Base-by-base conservation (phyloP, 2,113 vertebrate genomes). In the Apeltes quadracus region DNA sequence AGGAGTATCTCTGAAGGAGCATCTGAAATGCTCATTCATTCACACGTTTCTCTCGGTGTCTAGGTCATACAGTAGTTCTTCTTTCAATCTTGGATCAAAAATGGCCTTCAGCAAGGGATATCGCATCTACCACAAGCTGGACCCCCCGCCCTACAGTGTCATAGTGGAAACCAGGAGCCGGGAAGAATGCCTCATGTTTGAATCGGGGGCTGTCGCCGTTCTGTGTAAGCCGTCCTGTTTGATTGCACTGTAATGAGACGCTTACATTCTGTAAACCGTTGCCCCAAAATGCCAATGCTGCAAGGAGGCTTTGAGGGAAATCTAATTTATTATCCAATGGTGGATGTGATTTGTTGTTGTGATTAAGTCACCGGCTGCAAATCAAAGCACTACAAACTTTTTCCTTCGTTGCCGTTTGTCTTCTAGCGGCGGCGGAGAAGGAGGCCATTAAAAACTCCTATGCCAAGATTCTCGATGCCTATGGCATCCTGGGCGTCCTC, bases 61-160 rank as follows among this genome's bases (percentile, higher is more conserved):
- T 82, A 89, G 90, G 79, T 85, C 55, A 48, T 81, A 74, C 77
- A 41, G 29, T 70, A 74, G 76, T 64, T 82, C 62, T 69, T 74
- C 79, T 69, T 74, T 81, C 76, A 73, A 75, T 86, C 72, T 50
- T 55, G 76, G 74, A 86, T 83, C 76, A 82, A 82, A 69, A 77
- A 98, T 99, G 98, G 97, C 98, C 84, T 99, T 99, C 94, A 99
- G 98, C 90, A 99, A 99, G 93, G 98, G 98, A 87, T 98, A 96
- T 86, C 95, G 97, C 18, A 94, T 99, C 87, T 97, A 95, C 91
- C 97, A 98, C 93, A 98, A 98, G 88, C 82, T 97, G 94, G 98
- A 99, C 76, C 96, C 96, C 0, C 94, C 95, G 29, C 96, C 97
- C 46, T 98, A 98, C 94, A 98, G 98, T 56, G 94, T 98, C 77